Conservation (phyloP, 2,888 invertebrate species). For the Erebia epiphron region DNA sequence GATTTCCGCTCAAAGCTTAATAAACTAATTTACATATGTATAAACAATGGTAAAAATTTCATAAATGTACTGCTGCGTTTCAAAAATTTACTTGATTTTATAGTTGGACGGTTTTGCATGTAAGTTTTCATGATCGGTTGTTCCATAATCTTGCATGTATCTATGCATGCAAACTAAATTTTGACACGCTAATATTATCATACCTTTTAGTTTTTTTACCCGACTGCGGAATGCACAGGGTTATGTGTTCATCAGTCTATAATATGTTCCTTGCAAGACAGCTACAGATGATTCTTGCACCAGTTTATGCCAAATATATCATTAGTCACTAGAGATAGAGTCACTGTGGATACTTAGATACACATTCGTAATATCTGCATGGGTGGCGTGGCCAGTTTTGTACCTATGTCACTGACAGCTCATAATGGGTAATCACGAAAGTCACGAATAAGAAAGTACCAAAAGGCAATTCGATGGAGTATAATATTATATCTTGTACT, state of each 20-base stretch:
- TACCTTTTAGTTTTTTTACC: too few species aligned
- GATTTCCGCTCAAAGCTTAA: not conserved
- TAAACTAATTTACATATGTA: not conserved
- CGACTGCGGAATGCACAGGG: too few species aligned
- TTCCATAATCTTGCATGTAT: not conserved
- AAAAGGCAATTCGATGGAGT: conserved; percentile 9
- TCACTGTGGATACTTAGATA: too few species aligned
- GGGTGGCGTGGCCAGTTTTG: too few species aligned
- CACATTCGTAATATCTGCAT: too few species aligned
- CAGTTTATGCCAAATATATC: too few species aligned
- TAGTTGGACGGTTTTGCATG: not conserved
- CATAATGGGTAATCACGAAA: not conserved
- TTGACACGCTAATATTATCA: not conserved
- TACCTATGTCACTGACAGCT: too few species aligned
- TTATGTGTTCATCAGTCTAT: too few species aligned
- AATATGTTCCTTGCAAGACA: too few species aligned
- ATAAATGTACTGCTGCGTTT: not conserved
- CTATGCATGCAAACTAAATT: not conserved
- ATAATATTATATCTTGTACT: not conserved
- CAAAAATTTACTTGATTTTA: too few species aligned
- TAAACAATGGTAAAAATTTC: not conserved
- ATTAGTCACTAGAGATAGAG: too few species aligned
- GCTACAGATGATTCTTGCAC: too few species aligned
- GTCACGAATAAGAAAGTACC: not conserved
- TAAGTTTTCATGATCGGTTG: not conserved